Evolutionary conservation across 2,113 vertebrate genomes (phyloP).

Genomic region (Dipodomys stephensi): DNA sequence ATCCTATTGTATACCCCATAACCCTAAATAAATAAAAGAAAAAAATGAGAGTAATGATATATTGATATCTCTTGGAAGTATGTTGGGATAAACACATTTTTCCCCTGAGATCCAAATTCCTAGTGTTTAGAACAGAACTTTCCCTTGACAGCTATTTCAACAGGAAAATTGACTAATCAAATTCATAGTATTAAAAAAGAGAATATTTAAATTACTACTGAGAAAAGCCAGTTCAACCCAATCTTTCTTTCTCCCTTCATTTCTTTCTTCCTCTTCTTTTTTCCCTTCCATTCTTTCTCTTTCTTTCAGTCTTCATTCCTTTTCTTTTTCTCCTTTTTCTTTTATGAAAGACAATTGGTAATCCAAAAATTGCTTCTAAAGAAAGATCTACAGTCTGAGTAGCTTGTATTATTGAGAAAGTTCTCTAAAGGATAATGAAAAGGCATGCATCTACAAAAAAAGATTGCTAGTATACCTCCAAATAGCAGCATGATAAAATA

Average conservation of each 20-base stretch:
- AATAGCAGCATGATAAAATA: not conserved
- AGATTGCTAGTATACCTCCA: not conserved
- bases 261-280: not conserved
- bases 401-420: not conserved
- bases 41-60: not conserved
- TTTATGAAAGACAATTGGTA: not conserved
- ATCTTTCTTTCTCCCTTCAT: not conserved
- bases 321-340: not conserved
- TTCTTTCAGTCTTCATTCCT: too few relatives aligned
- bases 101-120: not conserved
- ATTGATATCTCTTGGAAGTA: not conserved
- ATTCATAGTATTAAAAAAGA: slow-evolving; percentile 4
- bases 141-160: not conserved
- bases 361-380: not conserved
- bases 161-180: slow-evolving; percentile 4
- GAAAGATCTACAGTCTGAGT: not conserved
- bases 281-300: too few relatives aligned
- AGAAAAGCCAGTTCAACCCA: not conserved
- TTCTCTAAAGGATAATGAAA: not conserved
- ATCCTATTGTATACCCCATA: not conserved
- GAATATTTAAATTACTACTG: not conserved
- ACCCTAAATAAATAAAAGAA: not conserved
- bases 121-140: slow-evolving; percentile 22
- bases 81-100: not conserved
- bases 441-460: not conserved